Base-by-base conservation (phyloP, 2,888 invertebrate species). In the Chaetoderma sp. region DNA sequence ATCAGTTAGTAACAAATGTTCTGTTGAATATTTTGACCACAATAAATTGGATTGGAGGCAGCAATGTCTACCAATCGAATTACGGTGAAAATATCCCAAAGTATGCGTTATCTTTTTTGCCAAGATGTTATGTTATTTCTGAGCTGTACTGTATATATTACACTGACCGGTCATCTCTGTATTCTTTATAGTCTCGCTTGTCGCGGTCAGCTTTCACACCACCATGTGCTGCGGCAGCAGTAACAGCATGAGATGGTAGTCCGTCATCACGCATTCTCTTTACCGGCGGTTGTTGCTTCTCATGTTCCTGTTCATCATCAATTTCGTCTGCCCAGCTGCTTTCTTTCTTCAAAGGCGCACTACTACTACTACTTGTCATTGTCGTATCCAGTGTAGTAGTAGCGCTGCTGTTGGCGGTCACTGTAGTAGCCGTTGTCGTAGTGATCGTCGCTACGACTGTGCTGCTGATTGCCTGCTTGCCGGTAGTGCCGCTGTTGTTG, bases 331-430 rank as follows among this genome's bases (percentile, higher is more conserved):
- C 69, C 71, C 27, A 61, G 58, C 27, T 30, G 54, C 4, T 25
- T 28, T 8, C 64, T 54, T 1, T 66, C 64, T 42, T 27, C 25
- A 4, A 5, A n/a, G 13, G 39, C 10, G 10, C n/a, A n/a, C 39
- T n/a, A 56, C 45, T 60, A 21, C 59, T 65, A 36, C 23, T 56
- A 33, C 50, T 60, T 60, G 47, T 65, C n/a, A 61, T 63, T 65
- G 65, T 25, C 67, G 60, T 71, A 60, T 65, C 36, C 89, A 32
- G 82, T 79, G 72, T 89, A 89, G 67, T 88, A 88, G 59, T 55
- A 59, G 54, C 44, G 27, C 30, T 36, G 49, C 58, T 4, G 63
- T 60, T 60, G 62, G 57, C 39, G 65, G 67, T 30, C 66, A 61
- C 50, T 65, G 70, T 36, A n/a, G n/a, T n/a, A n/a, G n/a, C n/a